These are phyloP conservation scores for Drosophila demipolita DNA, from an alignment of 2,888 invertebrate genomes.

Conservation along the genomic window DNA sequence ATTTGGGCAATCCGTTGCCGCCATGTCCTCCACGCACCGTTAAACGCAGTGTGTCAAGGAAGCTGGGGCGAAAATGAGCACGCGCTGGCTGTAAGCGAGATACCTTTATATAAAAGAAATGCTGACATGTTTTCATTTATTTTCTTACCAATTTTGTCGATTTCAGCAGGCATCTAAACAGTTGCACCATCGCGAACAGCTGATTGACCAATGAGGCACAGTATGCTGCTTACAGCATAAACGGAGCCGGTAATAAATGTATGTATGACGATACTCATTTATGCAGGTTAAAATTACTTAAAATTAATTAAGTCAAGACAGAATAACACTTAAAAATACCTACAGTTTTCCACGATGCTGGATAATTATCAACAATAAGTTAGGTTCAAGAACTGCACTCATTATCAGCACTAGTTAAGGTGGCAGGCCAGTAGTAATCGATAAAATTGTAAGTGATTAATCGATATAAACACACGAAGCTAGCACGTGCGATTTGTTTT, in stretches of 20 bases:
- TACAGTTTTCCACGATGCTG: neutral
- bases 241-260: neutral
- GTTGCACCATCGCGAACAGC: conserved; percentile 77
- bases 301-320: neutral
- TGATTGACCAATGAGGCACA: conserved; percentile 11
- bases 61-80: conserved; percentile 85
- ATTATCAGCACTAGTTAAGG: neutral
- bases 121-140: neutral
- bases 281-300: neutral
- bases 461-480: conserved; percentile 39
- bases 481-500: conserved; percentile 61
- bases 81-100: conserved; percentile 67
- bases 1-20: conserved; percentile 89
- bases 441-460: neutral
- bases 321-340: neutral
- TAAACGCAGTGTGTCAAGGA: conserved; percentile 92
- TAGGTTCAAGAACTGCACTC: neutral
- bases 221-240: conserved; percentile 12
- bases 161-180: conserved; percentile 79
- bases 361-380: neutral
- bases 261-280: neutral
- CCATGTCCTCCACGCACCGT: conserved; percentile 94
- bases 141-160: conserved; percentile 73
- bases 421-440: conserved; percentile 1
- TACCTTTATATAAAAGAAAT: neutral